A percentile compares a stretch with the other conserved stretches of the same genome.
phyloP scores from a whole-genome alignment of 2,797 vertebrate genomes.

The Lerista edwardsae region DNA sequence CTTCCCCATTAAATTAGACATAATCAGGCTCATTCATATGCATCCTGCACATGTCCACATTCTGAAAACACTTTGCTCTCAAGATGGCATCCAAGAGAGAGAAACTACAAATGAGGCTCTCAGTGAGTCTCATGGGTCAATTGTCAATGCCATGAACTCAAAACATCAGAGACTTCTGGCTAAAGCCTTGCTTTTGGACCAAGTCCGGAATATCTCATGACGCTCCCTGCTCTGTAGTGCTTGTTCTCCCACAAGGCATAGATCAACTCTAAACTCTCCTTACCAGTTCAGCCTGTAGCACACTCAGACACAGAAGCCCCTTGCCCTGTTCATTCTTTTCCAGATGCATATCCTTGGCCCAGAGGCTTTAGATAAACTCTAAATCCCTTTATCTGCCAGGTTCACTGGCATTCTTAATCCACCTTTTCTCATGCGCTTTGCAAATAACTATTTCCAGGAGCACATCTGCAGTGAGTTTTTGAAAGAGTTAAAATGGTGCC shows the following conservation, averaged over 20 bases:
- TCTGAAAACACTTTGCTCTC: not conserved
- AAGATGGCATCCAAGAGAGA: not conserved
- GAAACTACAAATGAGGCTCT: not conserved
- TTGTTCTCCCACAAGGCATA: not conserved
- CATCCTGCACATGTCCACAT: not conserved
- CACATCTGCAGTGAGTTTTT: not conserved
- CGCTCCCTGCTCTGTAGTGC: not conserved
- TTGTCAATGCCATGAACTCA: not conserved
- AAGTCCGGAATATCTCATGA: not conserved
- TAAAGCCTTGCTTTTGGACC: not conserved
- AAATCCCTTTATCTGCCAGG: conserved; percentile 26
- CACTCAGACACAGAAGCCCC: not conserved
- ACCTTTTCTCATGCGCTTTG: conserved; percentile 15
- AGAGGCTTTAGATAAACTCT: conserved; percentile 16
- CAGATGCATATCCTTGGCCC: not conserved
- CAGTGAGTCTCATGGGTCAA: not conserved
- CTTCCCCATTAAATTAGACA: not conserved
- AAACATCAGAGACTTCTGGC: not conserved
- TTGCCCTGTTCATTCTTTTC: not conserved
- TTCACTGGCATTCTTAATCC: conserved; percentile 16
- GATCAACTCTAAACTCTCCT: not conserved
- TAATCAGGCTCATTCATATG: not conserved
- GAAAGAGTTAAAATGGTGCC: not conserved
- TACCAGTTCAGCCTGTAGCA: not conserved
- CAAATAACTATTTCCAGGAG: not conserved